Percentiles rank a stretch among this genome's conserved stretches.
Evolutionary conservation across 2,888 invertebrate genomes (phyloP).

Genomic region (Pteria penguin): DNA sequence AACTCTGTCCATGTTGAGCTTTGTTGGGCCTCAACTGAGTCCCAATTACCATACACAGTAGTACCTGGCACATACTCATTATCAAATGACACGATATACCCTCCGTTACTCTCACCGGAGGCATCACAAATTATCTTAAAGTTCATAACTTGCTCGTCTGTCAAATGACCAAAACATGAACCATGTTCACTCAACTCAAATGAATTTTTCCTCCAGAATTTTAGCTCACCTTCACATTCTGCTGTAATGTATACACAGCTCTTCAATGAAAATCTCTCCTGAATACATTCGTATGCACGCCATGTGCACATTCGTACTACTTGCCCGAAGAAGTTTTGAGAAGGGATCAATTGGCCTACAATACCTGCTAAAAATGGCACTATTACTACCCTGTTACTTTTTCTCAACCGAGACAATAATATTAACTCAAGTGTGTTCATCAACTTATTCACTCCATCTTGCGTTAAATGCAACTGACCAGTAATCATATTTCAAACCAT

Average conservation of each 20-base stretch:
- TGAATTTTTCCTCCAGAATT: constrained; percentile 5
- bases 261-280: neutral
- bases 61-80: neutral
- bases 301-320: neutral
- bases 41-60: constrained; percentile 8
- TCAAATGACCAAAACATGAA: neutral
- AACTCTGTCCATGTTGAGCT: constrained; percentile 25
- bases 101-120: constrained; percentile 23
- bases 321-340: constrained; percentile 7
- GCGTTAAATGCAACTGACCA: constrained; percentile 31
- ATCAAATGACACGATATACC: neutral
- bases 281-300: constrained; percentile 11
- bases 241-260: neutral
- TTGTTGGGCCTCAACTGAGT: neutral
- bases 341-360: constrained; percentile 15
- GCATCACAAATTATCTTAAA: constrained; percentile 22
- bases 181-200: neutral
- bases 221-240: neutral
- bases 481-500: constrained; percentile 32
- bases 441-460: constrained; percentile 13
- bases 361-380: constrained; percentile 13
- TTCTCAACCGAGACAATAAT: neutral
- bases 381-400: neutral
- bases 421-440: neutral
- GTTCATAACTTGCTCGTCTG: constrained; percentile 1